phyloP scores from a whole-genome alignment of 23 tunicate genomes.

The Styela clava region DNA sequence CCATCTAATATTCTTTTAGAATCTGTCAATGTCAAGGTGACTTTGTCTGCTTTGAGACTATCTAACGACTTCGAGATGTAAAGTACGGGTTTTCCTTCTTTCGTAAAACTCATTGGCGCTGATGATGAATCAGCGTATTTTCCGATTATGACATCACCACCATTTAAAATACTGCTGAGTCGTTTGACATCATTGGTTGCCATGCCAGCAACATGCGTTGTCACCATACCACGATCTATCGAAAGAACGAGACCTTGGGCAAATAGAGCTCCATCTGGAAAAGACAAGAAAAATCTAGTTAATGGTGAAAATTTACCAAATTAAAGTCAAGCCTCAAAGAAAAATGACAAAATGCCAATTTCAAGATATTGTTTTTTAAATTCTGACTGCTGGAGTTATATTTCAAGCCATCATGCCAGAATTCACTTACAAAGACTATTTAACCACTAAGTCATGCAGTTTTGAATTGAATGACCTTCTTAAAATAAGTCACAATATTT shows the following conservation, averaged over 20 bases:
- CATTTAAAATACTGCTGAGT: slow-evolving; percentile 63
- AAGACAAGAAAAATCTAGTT: not conserved
- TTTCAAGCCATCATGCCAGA: too few relatives aligned
- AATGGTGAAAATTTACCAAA: not conserved
- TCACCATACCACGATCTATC: slow-evolving; percentile 53
- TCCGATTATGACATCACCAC: slow-evolving; percentile 64
- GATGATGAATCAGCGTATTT: slow-evolving; percentile 61
- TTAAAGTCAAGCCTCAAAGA: too few relatives aligned
- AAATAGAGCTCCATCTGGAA: slow-evolving; percentile 70
- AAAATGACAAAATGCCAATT: too few relatives aligned
- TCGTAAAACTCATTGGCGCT: slow-evolving; percentile 70
- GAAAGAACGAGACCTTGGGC: slow-evolving; percentile 78
- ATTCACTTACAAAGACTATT: too few relatives aligned
- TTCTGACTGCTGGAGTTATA: too few relatives aligned
- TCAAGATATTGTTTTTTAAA: not conserved
- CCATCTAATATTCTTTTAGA: slow-evolving; percentile 49
- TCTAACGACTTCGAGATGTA: slow-evolving; percentile 49
- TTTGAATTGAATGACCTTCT: too few relatives aligned
- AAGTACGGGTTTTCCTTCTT: slow-evolving; percentile 63
- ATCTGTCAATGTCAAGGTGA: slow-evolving; percentile 30
- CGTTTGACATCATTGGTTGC: slow-evolving; percentile 91
- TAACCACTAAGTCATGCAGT: too few relatives aligned
- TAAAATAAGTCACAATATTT: too few relatives aligned
- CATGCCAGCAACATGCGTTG: slow-evolving; percentile 55
- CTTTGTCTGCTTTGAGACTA: slow-evolving; percentile 52